Evolutionary conservation across 2,113 vertebrate genomes (phyloP).

Genomic region (Ictalurus punctatus): DNA sequence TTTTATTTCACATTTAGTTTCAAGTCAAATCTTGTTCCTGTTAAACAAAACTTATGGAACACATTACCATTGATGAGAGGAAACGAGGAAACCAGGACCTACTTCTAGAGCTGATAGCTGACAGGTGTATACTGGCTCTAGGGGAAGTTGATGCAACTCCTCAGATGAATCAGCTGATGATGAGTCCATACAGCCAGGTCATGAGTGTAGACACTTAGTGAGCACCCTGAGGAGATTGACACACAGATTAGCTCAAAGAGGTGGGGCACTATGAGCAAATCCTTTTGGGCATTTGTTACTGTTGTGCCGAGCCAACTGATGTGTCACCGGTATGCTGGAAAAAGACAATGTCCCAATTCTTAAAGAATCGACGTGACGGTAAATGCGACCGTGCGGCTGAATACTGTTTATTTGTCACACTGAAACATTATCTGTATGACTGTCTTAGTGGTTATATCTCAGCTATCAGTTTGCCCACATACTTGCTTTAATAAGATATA

Average conservation of each 20-base stretch:
- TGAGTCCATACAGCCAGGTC: background rate
- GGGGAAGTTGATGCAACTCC: slow-evolving; percentile 4
- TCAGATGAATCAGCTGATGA: slow-evolving; percentile 26
- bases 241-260: slow-evolving; percentile 3
- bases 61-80: background rate
- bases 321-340: background rate
- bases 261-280: slow-evolving; percentile 30
- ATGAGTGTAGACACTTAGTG: slow-evolving; percentile 14
- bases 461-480: background rate
- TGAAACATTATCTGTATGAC: background rate
- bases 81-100: background rate
- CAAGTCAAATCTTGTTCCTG: background rate
- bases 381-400: background rate
- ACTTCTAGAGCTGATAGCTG: background rate
- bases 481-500: background rate
- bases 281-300: slow-evolving; percentile 5
- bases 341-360: background rate
- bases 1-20: background rate
- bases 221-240: slow-evolving; percentile 27
- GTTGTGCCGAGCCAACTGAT: background rate
- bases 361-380: background rate
- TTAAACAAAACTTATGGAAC: background rate
- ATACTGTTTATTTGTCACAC: background rate
- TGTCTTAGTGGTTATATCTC: background rate
- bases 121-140: slow-evolving; percentile 10